A percentile compares a stretch with the other conserved stretches of the same genome.
phyloP scores from a whole-genome alignment of 2,888 invertebrate species.

The Meteorus cinctellus region DNA sequence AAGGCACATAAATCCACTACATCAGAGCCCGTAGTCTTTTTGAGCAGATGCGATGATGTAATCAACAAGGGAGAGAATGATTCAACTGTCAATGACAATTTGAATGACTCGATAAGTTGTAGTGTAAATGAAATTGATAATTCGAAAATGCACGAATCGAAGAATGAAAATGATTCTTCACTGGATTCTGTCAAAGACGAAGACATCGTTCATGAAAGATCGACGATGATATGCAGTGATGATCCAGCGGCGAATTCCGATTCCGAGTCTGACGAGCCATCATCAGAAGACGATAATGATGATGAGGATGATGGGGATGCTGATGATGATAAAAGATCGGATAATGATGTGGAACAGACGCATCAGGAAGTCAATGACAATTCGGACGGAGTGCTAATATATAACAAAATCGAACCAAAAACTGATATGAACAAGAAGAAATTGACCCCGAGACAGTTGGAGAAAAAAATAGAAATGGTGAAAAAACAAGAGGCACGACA shows the following conservation, averaged over 20 bases:
- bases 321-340: conserved; percentile 37
- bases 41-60: conserved; percentile 57
- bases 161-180: conserved; percentile 48
- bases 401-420: conserved; percentile 46
- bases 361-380: conserved; percentile 31
- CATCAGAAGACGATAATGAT: conserved; percentile 57
- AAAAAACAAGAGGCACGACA: conserved; percentile 77
- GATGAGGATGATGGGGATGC: background rate
- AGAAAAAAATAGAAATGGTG: conserved; percentile 77
- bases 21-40: conserved; percentile 54
- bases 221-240: conserved; percentile 39
- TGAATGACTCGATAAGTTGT: conserved; percentile 37
- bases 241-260: conserved; percentile 45
- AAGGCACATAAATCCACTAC: background rate
- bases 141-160: conserved; percentile 44
- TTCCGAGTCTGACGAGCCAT: conserved; percentile 50
- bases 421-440: conserved; percentile 54
- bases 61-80: conserved; percentile 1
- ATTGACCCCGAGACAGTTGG: conserved; percentile 73
- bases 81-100: background rate
- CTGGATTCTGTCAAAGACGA: conserved; percentile 52
- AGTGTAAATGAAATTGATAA: conserved; percentile 23
- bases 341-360: conserved; percentile 42
- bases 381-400: conserved; percentile 45
- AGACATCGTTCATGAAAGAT: conserved; percentile 47